Evolutionary conservation across 2,113 vertebrate genomes (phyloP), one percentile per base, ranked within the genome.

Genomic region (Hippoglossus stenolepis): DNA sequence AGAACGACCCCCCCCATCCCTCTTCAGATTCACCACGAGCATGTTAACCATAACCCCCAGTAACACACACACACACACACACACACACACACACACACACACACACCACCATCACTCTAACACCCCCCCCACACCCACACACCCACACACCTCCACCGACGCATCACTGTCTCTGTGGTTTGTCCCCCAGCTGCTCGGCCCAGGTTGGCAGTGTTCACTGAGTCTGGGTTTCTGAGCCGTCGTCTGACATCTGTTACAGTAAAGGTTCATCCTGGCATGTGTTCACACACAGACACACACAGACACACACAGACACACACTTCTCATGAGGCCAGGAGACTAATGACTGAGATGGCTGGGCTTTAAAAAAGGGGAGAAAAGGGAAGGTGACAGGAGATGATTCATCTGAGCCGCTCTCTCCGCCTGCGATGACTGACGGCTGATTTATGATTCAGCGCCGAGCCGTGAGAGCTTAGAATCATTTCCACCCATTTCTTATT

Each of bases 181-280:
- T 75, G 63, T 75, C 87, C 85, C 57, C 64, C 62, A 62, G 75
- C 79, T 76, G 72, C 70, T 87, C 87, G 35, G 76, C 70, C 78
- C 81, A 51, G 87, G 86, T 83, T 84, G 87, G 83, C 84, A 75
- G 75, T 74, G 79, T 79, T 90, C 87, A 90, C 85, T 77, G 82
- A 85, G 73, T 89, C 80, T 67, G 62, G 69, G 74, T 86, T 9
- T 11, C 54, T 45, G 67, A 80, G 68, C 62, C 49, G 49, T 87
- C 54, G 74, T 87, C 84, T 94, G 89, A 91, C 91, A 94, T 93
- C 89, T 90, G 90, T 92, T 92, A 90, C 82, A 75, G 86, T 87
- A 91, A 87, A 91, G 89, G 90, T 92, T 91, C 87, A 87, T 82
- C 85, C 79, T 87, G 85, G 85, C 89, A 89, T 86, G 83, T 83